phyloP scores from a whole-genome alignment of 2,113 vertebrate species.

The Odocoileus virginianus region DNA sequence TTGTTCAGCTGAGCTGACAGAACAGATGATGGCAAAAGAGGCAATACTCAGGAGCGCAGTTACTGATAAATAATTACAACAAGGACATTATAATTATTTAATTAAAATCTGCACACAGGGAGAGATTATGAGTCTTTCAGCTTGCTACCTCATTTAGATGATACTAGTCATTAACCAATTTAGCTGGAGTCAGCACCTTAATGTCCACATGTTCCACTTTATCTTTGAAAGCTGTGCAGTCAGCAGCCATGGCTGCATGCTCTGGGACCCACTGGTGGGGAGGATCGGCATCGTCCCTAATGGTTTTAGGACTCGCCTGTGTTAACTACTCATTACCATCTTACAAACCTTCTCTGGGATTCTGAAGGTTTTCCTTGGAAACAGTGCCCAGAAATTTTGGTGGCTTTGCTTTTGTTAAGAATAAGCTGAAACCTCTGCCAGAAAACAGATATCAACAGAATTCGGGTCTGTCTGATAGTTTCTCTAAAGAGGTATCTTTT shows the following conservation, averaged over 20 bases:
- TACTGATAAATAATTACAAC: constrained; percentile 86
- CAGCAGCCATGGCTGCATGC: constrained; percentile 78
- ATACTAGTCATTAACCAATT: constrained; percentile 83
- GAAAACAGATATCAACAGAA: not conserved
- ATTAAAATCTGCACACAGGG: constrained; percentile 83
- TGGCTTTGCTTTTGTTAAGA: not conserved
- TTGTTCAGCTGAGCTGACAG: constrained; percentile 76
- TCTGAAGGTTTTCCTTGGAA: not conserved
- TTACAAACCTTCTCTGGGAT: constrained; percentile 37
- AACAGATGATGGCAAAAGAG: constrained; percentile 76
- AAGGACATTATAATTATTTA: constrained; percentile 84
- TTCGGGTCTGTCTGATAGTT: not conserved
- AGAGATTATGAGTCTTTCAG: constrained; percentile 83
- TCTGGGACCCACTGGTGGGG: constrained; percentile 56
- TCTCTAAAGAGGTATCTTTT: not conserved
- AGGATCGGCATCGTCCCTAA: constrained; percentile 46
- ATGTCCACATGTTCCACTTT: constrained; percentile 69
- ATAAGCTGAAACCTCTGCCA: not conserved
- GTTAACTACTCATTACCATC: constrained; percentile 65
- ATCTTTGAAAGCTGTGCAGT: constrained; percentile 79
- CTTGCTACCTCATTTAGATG: constrained; percentile 83
- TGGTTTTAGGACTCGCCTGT: constrained; percentile 36
- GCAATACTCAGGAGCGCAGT: constrained; percentile 82
- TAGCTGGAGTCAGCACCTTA: constrained; percentile 80
- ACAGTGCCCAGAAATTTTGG: not conserved